Evolutionary conservation across 2,888 invertebrate species (phyloP), one percentile per base, ranked within the genome.

Genomic region (Lampropteryx suffumata): DNA sequence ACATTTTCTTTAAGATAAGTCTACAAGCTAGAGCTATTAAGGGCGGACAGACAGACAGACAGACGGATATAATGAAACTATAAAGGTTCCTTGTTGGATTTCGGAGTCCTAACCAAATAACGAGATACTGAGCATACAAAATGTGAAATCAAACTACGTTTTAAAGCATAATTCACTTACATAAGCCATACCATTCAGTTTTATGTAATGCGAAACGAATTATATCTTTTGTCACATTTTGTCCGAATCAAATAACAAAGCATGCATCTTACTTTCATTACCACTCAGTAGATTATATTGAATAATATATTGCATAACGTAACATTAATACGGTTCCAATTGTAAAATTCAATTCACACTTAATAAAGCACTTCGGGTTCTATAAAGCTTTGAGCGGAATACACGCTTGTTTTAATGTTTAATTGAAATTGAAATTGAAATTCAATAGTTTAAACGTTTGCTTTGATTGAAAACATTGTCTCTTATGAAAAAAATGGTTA

Each of bases 281-380:
- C 8, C 41, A 36, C 11, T 42, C n/a, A 32, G 53, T 52, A 47
- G 5, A 24, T 5, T 4, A 24, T 57, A 53, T 73, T 70, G 65
- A 73, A 71, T 75, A 70, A 76, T 62, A 40, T 66, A 67, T 79
- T 79, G 64, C 71, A 69, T 68, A 78, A 81, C 64, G 59, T 62
- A n/a, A 57, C 59, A 55, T 59, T 55, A 62, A 66, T 64, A 53
- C 51, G 6, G 43, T 51, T 44, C 47, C 59, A 59, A 68, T 65
- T 62, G 61, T 64, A 64, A 71, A 64, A 73, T 69, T 67, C 59
- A 69, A 74, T 71, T 71, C 66, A 56, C 56, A 58, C 49, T 42
- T 9, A 36, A 27, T 43, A 42, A 47, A 40, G 28, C 13, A 41
- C 34, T 41, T 3, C 34, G 26, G 28, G 13, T 37, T 13, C 8